Percentiles rank a stretch among this genome's conserved stretches.
Conservation (phyloP, 1,140 invertebrate species). For the Ladona fulva region DNA sequence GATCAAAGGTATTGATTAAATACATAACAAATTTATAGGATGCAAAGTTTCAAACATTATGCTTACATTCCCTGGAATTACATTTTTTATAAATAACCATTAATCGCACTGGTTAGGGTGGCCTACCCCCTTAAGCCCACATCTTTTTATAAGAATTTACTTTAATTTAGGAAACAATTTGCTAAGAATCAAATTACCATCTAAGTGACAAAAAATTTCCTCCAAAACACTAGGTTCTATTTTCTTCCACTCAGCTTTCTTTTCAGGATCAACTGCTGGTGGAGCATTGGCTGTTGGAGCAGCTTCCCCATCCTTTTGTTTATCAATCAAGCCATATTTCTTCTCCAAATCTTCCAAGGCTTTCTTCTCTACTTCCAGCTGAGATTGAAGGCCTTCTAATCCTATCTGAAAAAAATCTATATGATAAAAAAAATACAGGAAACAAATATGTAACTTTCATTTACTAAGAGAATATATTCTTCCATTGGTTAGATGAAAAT, state of each 20-base stretch:
- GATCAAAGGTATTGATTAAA: too few relatives aligned
- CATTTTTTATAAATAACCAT: too few relatives aligned
- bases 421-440: conserved; percentile 16
- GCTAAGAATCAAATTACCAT: conserved; percentile 21
- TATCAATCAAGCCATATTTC: conserved; percentile 37
- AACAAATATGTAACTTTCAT: too few relatives aligned
- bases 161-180: not conserved
- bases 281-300: conserved; percentile 28
- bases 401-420: conserved; percentile 47
- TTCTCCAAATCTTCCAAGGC: conserved; percentile 49
- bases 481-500: too few relatives aligned
- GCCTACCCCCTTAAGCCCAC: too few relatives aligned
- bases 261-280: not conserved
- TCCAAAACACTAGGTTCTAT: conserved; percentile 35
- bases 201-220: conserved; percentile 35
- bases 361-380: conserved; percentile 44
- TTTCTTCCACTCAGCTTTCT: conserved; percentile 28
- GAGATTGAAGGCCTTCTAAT: conserved; percentile 44
- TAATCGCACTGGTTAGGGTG: too few relatives aligned
- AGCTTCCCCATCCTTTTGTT: conserved; percentile 34
- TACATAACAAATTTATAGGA: too few relatives aligned
- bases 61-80: too few relatives aligned
- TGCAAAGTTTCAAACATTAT: too few relatives aligned
- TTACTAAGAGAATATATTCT: too few relatives aligned
- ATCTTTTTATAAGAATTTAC: not conserved